These are phyloP conservation scores for Mesochorus sp. DNA, from an alignment of 2,888 invertebrate species.

Conservation along the genomic window DNA sequence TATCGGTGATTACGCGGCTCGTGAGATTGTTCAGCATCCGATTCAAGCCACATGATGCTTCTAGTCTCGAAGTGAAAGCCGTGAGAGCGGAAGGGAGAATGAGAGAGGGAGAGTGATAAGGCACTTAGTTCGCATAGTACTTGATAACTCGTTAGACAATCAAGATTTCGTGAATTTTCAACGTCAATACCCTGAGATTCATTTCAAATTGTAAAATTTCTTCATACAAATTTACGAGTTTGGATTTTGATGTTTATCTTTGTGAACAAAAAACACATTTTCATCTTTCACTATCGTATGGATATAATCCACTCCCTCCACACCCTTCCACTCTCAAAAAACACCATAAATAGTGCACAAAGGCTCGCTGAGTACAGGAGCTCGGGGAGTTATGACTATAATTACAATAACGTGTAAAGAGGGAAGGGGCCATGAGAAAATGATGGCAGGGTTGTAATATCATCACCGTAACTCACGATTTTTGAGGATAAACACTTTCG, in stretches of 20 bases:
- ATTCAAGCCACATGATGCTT: slow-evolving; percentile 46
- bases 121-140: slow-evolving; percentile 18
- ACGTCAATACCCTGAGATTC: slow-evolving; percentile 29
- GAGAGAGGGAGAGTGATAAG: not conserved
- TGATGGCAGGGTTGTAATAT: not conserved
- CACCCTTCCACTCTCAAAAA: no score
- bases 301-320: no score
- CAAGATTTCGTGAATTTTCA: slow-evolving; percentile 64
- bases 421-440: no score
- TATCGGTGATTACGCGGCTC: slow-evolving; percentile 55
- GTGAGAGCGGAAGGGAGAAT: not conserved
- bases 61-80: slow-evolving; percentile 30
- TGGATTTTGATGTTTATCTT: not conserved
- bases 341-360: no score
- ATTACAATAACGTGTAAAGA: not conserved
- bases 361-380: no score
- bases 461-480: not conserved
- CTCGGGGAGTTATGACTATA: not conserved
- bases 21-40: slow-evolving; percentile 51
- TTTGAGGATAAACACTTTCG: not conserved
- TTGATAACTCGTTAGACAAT: slow-evolving; percentile 68
- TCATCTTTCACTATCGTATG: no score
- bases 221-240: slow-evolving; percentile 13
- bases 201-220: slow-evolving; percentile 43
- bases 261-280: no score